Conservation (phyloP, 2,797 vertebrate genomes). For the Hybognathus amarus region DNA sequence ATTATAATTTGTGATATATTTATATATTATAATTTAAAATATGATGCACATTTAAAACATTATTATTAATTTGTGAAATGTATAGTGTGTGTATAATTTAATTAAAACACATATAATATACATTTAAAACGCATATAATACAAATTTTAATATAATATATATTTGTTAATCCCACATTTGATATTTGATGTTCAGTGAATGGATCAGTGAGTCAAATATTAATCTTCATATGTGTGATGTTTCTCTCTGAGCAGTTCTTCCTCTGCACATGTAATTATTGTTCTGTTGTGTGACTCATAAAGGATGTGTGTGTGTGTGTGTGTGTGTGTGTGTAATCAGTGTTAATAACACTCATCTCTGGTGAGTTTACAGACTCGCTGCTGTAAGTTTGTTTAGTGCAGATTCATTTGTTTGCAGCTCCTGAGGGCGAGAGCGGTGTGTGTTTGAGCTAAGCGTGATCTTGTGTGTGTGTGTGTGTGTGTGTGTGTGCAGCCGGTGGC, state of each 20-base stretch:
- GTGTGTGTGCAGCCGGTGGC: conserved; percentile 70
- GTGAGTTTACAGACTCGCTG: neutral
- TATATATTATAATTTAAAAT: no score
- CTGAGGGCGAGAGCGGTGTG: neutral
- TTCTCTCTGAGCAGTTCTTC: neutral
- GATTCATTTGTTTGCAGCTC: neutral
- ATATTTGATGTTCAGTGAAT: neutral
- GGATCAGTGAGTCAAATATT: neutral
- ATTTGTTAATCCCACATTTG: neutral
- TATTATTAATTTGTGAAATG: no score
- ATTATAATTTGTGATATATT: no score
- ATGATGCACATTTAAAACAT: no score
- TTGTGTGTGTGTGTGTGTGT: neutral
- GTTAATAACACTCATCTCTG: neutral
- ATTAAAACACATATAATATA: neutral
- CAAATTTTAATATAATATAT: neutral
- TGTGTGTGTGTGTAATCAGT: neutral
- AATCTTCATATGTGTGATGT: neutral
- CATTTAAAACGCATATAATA: neutral
- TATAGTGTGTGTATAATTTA: no score
- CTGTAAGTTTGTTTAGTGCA: neutral
- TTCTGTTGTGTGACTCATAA: neutral
- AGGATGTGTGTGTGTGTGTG: neutral
- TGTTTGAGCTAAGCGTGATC: no score
- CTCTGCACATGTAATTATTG: neutral